Evolutionary conservation across 2,113 vertebrate genomes (phyloP).

Genomic region (Pseudorasbora parva): DNA sequence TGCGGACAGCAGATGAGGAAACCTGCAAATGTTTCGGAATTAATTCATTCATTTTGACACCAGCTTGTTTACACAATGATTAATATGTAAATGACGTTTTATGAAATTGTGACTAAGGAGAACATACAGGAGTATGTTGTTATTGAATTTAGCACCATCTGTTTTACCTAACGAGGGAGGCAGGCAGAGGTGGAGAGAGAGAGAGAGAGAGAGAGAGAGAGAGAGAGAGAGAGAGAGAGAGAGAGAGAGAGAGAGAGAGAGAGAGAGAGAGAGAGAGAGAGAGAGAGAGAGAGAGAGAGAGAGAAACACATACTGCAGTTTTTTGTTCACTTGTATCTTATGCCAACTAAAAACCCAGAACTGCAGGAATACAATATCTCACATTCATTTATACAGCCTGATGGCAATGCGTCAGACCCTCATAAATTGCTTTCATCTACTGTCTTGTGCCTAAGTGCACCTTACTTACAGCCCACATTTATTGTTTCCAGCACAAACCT

Average conservation of each 20-base stretch:
- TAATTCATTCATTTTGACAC: not conserved
- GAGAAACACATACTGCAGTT: not conserved
- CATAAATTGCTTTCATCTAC: constrained; percentile 68
- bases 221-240: constrained; percentile 1
- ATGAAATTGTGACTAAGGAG: constrained; percentile 5
- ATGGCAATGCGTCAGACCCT: constrained; percentile 4
- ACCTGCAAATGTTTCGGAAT: not conserved
- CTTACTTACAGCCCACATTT: constrained; percentile 74
- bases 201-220: not conserved
- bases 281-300: constrained; percentile 11
- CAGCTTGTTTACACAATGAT: constrained; percentile 11
- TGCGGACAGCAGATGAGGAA: not conserved
- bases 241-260: not conserved
- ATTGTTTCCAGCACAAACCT: constrained; percentile 67
- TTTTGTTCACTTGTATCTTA: not conserved
- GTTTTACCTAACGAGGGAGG: constrained; percentile 13
- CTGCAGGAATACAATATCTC: constrained; percentile 8
- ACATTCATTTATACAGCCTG: constrained; percentile 1
- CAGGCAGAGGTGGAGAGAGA: constrained; percentile 23
- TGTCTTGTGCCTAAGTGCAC: constrained; percentile 70
- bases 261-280: constrained; percentile 4
- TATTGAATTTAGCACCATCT: constrained; percentile 34
- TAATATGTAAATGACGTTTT: constrained; percentile 18
- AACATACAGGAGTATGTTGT: not conserved
- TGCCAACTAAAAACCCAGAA: not conserved